Conservation (phyloP, 2,113 vertebrate species). For the Stomatorhinus ivindoensis region DNA sequence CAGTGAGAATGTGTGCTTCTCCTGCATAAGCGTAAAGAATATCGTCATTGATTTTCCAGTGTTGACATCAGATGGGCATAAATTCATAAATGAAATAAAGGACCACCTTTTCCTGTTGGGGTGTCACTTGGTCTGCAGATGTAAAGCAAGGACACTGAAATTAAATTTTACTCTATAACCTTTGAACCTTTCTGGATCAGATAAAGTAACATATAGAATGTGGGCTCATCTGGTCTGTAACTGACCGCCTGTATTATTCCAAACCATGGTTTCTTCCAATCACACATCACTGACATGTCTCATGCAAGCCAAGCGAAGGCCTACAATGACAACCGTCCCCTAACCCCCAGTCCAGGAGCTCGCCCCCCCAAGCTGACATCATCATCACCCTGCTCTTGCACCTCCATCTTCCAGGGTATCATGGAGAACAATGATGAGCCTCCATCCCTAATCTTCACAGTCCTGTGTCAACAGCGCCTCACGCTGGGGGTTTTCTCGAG, state of each 20-base stretch:
- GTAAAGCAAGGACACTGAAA: not conserved
- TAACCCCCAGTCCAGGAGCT: too few relatives aligned
- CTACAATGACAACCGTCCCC: too few relatives aligned
- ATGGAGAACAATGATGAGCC: too few relatives aligned
- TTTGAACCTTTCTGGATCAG: not conserved
- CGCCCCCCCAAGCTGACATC: too few relatives aligned
- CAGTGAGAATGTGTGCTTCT: not conserved
- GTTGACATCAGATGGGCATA: not conserved
- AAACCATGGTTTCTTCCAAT: not conserved
- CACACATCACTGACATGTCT: not conserved
- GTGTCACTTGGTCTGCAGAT: not conserved
- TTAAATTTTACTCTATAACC: not conserved
- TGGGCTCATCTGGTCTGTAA: not conserved
- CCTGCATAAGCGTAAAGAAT: not conserved
- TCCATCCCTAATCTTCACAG: not conserved
- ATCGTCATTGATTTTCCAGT: not conserved
- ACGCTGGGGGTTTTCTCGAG: not conserved
- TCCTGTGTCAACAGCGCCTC: not conserved
- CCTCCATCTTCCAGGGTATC: too few relatives aligned
- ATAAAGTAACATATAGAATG: not conserved
- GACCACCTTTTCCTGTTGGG: not conserved
- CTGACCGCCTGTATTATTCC: not conserved
- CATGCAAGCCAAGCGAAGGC: not conserved
- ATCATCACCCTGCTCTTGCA: too few relatives aligned
- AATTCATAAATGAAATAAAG: not conserved